A percentile compares a stretch with the other conserved stretches of the same genome.
These are phyloP conservation scores for Battus philenor DNA, from an alignment of 1,140 invertebrate genomes.

Conservation along the genomic window DNA sequence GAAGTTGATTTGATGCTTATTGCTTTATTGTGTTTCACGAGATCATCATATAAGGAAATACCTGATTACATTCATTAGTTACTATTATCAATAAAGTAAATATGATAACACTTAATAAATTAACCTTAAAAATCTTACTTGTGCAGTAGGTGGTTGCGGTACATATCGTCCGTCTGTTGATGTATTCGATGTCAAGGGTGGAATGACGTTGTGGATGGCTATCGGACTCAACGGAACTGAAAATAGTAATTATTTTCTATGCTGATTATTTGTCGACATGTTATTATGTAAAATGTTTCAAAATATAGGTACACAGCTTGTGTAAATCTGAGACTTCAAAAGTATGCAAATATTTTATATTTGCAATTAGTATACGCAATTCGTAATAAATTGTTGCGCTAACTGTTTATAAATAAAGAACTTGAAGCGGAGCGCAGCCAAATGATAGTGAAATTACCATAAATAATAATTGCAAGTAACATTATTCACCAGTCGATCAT, in stretches of 20 bases:
- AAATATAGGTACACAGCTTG: neutral
- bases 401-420: constrained; percentile 15
- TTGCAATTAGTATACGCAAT: constrained; percentile 8
- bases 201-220: constrained; percentile 79
- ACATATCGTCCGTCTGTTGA: constrained; percentile 36
- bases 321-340: constrained; percentile 2
- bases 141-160: constrained; percentile 36
- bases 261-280: no score
- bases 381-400: constrained; percentile 12
- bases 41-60: no score
- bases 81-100: no score
- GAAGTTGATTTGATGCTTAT: no score
- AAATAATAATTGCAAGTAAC: constrained; percentile 15
- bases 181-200: constrained; percentile 61
- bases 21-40: no score
- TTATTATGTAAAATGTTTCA: neutral
- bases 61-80: no score
- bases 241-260: no score
- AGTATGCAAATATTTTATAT: constrained; percentile 11
- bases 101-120: no score
- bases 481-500: constrained; percentile 17
- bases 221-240: constrained; percentile 76
- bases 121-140: constrained; percentile 38
- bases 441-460: constrained; percentile 17
- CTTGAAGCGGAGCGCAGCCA: constrained; percentile 12